Evolutionary conservation across 2,888 invertebrate species (phyloP).

Genomic region (Adineta ricciae): DNA sequence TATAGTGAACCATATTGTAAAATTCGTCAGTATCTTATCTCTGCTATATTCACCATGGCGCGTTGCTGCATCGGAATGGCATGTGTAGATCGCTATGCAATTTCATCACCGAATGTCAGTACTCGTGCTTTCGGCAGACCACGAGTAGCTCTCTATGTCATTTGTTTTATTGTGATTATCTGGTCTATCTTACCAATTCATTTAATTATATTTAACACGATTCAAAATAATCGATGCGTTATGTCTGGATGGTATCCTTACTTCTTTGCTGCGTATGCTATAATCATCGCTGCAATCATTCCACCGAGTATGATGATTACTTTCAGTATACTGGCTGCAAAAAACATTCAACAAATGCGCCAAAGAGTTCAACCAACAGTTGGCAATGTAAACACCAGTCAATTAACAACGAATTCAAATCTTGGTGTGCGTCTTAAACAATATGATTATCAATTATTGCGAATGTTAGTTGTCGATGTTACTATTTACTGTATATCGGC

Average conservation of each 20-base stretch:
- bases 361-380: neutral
- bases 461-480: neutral
- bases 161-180: neutral
- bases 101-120: neutral
- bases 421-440: neutral
- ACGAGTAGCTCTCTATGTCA: neutral
- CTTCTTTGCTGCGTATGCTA: neutral
- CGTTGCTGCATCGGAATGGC: neutral
- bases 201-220: neutral
- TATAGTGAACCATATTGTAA: neutral
- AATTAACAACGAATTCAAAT: neutral
- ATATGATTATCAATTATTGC: neutral
- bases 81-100: neutral
- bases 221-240: neutral
- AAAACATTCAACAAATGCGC: neutral
- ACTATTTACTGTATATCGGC: neutral
- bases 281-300: neutral
- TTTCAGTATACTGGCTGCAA: neutral
- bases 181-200: neutral
- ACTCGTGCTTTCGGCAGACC: neutral
- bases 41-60: neutral
- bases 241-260: neutral
- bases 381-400: neutral
- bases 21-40: neutral
- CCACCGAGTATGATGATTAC: neutral